A percentile compares a stretch with the other conserved stretches of the same genome.
phyloP scores from a whole-genome alignment of 2,888 invertebrate species.

The Crossocerus cetratus region DNA sequence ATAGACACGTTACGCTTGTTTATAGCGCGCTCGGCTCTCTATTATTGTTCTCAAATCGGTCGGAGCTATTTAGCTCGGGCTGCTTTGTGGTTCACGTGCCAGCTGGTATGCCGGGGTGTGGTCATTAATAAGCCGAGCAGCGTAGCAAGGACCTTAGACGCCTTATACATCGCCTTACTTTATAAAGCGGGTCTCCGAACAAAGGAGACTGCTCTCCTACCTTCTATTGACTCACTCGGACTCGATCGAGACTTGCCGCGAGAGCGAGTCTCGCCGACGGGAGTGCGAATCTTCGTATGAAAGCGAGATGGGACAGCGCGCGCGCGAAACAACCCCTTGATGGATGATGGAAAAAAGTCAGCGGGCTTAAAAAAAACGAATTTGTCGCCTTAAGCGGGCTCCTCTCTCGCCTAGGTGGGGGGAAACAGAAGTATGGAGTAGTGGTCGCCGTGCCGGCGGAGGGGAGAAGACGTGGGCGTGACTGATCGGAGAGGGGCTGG shows the following conservation, averaged over 20 bases:
- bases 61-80: conserved; percentile 46
- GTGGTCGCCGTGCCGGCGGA: conserved; percentile 47
- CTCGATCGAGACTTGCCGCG: neutral
- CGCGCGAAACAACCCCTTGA: conserved; percentile 72
- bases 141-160: conserved; percentile 37
- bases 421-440: conserved; percentile 63
- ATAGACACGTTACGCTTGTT: conserved; percentile 65
- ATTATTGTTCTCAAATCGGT: conserved; percentile 61
- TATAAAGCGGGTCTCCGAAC: conserved; percentile 28
- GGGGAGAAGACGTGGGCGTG: conserved; percentile 38
- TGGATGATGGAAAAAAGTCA: conserved; percentile 50
- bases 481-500: conserved; percentile 41
- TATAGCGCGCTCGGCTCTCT: conserved; percentile 62
- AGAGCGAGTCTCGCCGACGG: too few species aligned
- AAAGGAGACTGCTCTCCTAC: conserved; percentile 52
- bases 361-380: conserved; percentile 70
- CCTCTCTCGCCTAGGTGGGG: conserved; percentile 42
- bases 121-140: conserved; percentile 58
- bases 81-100: conserved; percentile 44
- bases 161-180: neutral
- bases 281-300: too few species aligned
- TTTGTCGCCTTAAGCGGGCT: conserved; percentile 54
- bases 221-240: conserved; percentile 22
- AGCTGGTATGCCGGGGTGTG: conserved; percentile 56
- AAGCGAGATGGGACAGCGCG: neutral